Evolutionary conservation across 2,797 vertebrate species (phyloP).

Genomic region (Periophthalmus magnuspinnatus): DNA sequence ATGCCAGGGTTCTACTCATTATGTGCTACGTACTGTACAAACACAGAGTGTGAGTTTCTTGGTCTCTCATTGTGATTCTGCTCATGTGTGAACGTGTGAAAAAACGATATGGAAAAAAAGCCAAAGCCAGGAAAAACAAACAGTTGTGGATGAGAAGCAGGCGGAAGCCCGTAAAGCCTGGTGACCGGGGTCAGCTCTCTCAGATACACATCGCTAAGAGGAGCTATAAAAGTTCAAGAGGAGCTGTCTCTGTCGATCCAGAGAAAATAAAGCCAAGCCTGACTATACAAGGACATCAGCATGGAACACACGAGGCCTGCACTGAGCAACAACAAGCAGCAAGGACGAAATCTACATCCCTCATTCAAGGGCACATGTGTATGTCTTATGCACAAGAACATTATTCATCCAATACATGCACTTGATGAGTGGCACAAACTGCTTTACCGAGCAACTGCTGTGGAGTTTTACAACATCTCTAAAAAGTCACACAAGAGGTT

Average conservation of each 20-base stretch:
- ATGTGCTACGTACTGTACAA: conserved; percentile 5
- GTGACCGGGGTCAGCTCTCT: conserved; percentile 75
- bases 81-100: conserved; percentile 65
- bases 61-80: conserved; percentile 52
- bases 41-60: conserved; percentile 31
- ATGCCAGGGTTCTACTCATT: neutral
- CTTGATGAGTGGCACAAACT: conserved; percentile 13
- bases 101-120: conserved; percentile 57
- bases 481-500: conserved; percentile 53
- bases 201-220: conserved; percentile 78
- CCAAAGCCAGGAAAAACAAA: conserved; percentile 66
- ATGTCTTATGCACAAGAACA: conserved; percentile 51
- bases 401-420: conserved; percentile 50
- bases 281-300: conserved; percentile 76
- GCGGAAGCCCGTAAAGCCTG: conserved; percentile 76
- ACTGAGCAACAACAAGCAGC: conserved; percentile 68
- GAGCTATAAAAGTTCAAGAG: conserved; percentile 80
- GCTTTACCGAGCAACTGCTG: conserved; percentile 37
- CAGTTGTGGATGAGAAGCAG: conserved; percentile 67
- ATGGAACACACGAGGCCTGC: conserved; percentile 64
- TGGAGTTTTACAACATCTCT: conserved; percentile 42
- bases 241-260: conserved; percentile 77
- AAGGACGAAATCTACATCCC: conserved; percentile 74
- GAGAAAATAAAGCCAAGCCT: conserved; percentile 77
- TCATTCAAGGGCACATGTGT: conserved; percentile 66